Evolutionary conservation across 2,113 vertebrate genomes (phyloP), one percentile per base, ranked within the genome.

Genomic region (Urocolius indicus): DNA sequence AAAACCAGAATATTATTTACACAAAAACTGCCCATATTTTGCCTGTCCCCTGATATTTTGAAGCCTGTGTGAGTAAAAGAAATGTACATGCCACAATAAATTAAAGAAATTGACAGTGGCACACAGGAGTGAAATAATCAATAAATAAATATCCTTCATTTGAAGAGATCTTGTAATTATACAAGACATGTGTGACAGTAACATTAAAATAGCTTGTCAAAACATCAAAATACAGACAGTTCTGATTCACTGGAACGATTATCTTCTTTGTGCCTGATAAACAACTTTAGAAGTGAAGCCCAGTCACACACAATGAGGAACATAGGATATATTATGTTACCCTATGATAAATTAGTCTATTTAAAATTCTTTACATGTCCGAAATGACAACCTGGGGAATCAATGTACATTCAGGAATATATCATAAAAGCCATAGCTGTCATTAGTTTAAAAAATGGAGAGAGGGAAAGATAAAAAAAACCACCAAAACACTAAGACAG

Each of bases 141-240:
- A 90, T 95, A 88, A 78, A 86, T 77, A 92, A 90, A 81, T 75
- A 65, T 54, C 11, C 8, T 65, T 78, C 15, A 46, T 95, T 92
- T 78, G 61, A 84, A 95, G 86, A 89, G 30, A 84, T 49, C 76
- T 94, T 61, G 45, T 94, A 90, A 93, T 95, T 96, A 49, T 54
- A 34, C 36, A 74, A 93, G 79, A 75, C 38, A 16, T 65, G 34
- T 88, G 51, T 94, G 85, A 89, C 52, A 95, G 85, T 72, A 93
- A 67, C 57, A 92, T 78, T 93, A 90, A 84, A 93, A 82, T 62
- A 84, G 26, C 43, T 89, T 95, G 94, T 97, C 76, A 90, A 96
- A 96, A 81, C 66, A 89, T 90, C 61, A 79, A 88, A 96, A 96
- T 72, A 72, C 26, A 93, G 87, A 80, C 82, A 89, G 36, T 74